Base-by-base conservation (phyloP, 2,113 vertebrate species). In the Colinus virginianus region DNA sequence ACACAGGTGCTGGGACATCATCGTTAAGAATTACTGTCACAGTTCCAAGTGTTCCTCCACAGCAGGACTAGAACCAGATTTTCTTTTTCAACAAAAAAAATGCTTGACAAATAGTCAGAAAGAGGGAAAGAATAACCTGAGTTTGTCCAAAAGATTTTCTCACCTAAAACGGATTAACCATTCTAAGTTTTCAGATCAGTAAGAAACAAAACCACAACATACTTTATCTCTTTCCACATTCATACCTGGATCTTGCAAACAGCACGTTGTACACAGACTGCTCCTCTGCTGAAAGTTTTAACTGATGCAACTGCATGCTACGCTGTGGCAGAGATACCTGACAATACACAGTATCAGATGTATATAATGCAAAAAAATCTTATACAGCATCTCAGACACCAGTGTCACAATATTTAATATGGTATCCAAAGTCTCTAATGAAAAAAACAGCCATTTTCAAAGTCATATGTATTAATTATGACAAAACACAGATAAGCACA, bases 171-270 rank as follows among this genome's bases (percentile, higher is more conserved):
- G 5, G 51, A 49, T 36, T 48, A 36, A 23, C 72, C 55, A 40
- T 72, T 51, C 48, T 17, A 6, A 78, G 74, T 80, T 83, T 69
- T 72, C 51, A 11, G 4, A 70, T 2, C 11, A 40, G 4, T 8
- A 69, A 56, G 66, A 92, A 88, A 78, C 30, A 78, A 88, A 77
- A 2, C 2, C 45, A 84, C 34, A 46, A 46, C 81, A 69, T 10
- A 49, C 6, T 4, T 0, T 25, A 7, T 58, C 51, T 40, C 75
- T 61, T 64, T 25, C 58, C 67, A 76, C 28, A 36, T 61, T 91
- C 88, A 36, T 97, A 99, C 99, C 98, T 98, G 81, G 99, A 99
- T 68, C 97, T 98, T 81, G 98, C 98, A 83, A 99, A 99, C 40
- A 99, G 96, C 62, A 99, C 98, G 14, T 98, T 97, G 34, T 99